phyloP scores from a whole-genome alignment of 37 sponge, comb jelly and placozoan genomes.

The Spongilla lacustris region DNA sequence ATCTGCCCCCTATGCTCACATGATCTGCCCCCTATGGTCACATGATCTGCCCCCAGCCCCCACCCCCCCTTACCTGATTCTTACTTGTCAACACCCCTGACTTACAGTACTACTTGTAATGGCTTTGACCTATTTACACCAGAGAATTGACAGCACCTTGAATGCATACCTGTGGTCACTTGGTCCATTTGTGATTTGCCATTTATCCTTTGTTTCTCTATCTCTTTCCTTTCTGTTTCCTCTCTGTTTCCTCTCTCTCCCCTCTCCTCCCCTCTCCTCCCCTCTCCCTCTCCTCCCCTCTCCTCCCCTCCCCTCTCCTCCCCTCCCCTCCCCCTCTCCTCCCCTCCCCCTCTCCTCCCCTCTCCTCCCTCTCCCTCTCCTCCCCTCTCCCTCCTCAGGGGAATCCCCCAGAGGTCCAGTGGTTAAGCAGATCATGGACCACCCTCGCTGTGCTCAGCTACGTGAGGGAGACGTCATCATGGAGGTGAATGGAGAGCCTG shows the following conservation, averaged over 20 bases:
- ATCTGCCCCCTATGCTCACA: neutral
- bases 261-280: neutral
- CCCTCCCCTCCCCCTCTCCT: neutral
- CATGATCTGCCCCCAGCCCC: no score
- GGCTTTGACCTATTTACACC: neutral
- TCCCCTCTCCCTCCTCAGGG: constrained; percentile 7
- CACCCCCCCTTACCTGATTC: no score
- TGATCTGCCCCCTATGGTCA: neutral
- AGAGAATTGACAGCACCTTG: neutral
- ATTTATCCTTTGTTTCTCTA: no score
- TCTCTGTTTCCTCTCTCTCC: no score
- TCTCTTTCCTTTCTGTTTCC: no score
- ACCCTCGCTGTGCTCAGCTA: constrained; percentile 87
- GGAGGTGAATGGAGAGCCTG: constrained; percentile 88
- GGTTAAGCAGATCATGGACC: constrained; percentile 92
- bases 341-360: neutral
- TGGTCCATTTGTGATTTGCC: neutral
- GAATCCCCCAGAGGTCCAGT: constrained; percentile 64
- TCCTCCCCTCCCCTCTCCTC: neutral
- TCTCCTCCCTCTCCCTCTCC: neutral
- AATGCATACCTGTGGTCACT: neutral
- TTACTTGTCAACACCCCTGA: neutral
- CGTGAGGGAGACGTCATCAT: constrained; percentile 79
- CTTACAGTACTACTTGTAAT: no score
- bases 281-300: neutral